Evolutionary conservation across 2,797 vertebrate species (phyloP), one percentile per base, ranked within the genome.

Genomic region (Myotis planiceps): DNA sequence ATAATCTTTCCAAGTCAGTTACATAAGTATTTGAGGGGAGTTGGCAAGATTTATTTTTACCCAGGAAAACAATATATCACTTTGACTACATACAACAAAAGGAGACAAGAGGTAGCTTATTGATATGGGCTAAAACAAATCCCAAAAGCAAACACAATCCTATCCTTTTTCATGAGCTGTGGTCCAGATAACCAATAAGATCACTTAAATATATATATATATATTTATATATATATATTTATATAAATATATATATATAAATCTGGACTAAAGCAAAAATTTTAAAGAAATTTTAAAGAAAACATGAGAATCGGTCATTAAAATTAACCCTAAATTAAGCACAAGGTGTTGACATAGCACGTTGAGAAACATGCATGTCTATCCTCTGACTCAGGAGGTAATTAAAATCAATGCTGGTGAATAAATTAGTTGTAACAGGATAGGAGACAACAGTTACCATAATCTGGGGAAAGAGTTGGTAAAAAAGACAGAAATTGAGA

Each of bases 391-490:
- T 98, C 95, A 96, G 23, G n/a, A 91, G 55, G 84, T 93, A 98
- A 98, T 97, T 98, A 96, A 97, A 98, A 95, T 49, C 53, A 86
- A 87, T 92, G 96, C 96, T 96, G 8, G 4, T 96, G 95, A 87
- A 97, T 97, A 97, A 96, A 95, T 94, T 92, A 65, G 34, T 66
- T 94, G 58, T 86, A 98, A 96, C 37, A 72, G 25, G 32, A 21
- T 21, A 80, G 47, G 78, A 72, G 32, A 80, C 13, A 58, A 65
- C 29, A 75, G 84, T 74, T 88, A 15, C 29, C 51, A 37, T 74
- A 96, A 85, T 87, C 75, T 95, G 89, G 82, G 53, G 58, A 88
- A 97, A 97, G 76, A 95, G 58, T 51, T 39, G 78, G 39, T 63
- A 75, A 96, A 88, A 88, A 94, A 72, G 92, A 94, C 25, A 96